These are phyloP conservation scores for Belgica antarctica DNA, from an alignment of 2,888 invertebrate genomes.

Conservation along the genomic window DNA sequence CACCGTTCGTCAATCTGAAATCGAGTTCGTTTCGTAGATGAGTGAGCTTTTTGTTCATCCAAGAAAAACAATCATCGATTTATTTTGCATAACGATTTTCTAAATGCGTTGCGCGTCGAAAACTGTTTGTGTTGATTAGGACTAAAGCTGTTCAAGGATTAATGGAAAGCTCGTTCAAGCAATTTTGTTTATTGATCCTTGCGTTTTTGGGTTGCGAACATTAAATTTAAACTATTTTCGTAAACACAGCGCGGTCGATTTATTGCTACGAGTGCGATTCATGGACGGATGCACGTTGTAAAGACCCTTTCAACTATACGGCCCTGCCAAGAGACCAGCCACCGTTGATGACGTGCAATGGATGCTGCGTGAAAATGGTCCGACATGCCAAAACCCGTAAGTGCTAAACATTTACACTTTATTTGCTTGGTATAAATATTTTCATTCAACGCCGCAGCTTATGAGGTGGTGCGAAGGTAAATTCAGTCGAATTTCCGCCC, in stretches of 20 bases:
- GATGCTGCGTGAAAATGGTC: constrained; percentile 95
- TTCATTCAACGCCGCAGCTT: constrained; percentile 21
- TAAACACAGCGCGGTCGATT: constrained; percentile 72
- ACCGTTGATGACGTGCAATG: constrained; percentile 82
- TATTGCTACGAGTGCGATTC: constrained; percentile 94
- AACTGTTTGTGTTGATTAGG: too few relatives aligned
- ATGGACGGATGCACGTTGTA: constrained; percentile 84
- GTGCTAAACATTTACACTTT: constrained; percentile 53
- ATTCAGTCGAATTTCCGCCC: background rate
- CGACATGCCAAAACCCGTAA: constrained; percentile 85
- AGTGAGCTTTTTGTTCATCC: too few relatives aligned
- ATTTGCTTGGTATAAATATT: background rate
- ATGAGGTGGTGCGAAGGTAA: constrained; percentile 42
- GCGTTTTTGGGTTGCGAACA: too few relatives aligned
- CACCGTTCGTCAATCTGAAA: too few relatives aligned
- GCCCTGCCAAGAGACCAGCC: constrained; percentile 84
- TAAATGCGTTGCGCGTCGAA: too few relatives aligned
- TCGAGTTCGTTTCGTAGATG: too few relatives aligned
- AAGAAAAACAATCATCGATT: too few relatives aligned
- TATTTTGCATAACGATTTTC: too few relatives aligned
- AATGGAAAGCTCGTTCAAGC: too few relatives aligned
- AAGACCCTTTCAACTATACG: constrained; percentile 91
- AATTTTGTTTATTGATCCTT: too few relatives aligned
- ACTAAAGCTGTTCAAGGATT: too few relatives aligned
- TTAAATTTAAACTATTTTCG: background rate